Evolutionary conservation across 1,140 invertebrate species (phyloP), one percentile per base, ranked within the genome.

Genomic region (Melipona quadrifasciata): DNA sequence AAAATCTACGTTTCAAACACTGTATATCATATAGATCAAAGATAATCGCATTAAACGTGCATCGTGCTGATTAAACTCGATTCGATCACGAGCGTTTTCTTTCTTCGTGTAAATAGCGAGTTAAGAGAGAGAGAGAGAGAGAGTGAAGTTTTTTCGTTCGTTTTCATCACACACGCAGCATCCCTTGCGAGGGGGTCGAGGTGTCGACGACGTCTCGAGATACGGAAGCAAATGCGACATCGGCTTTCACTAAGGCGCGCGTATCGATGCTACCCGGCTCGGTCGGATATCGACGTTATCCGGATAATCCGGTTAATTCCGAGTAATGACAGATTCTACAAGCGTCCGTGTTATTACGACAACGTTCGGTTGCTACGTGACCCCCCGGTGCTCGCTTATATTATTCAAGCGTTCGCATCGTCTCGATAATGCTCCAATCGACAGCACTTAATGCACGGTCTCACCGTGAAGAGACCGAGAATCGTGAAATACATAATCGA

Each of bases 251-350:
- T 79, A 64, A 21, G 51, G 24, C 53, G 6, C 47, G 47, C 47
- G 75, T 84, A 79, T 84, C 76, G 53, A 57, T 79, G 82, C 64
- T 77, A 71, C 31, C 82, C 71, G 82, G 82, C 12, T 27, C 27
- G 17, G 3, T 57, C 27, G 82, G 82, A 79, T 79, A 84, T 79
- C 82, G 67, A 79, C 76, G 39, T 79, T 70, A 84, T 79, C 82
- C 82, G 67, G 76, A 84, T 84, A 84, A 84, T 84, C 75, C 57
- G 76, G 82, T 79, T 84, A 84, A 84, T 84, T 79, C 82, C 82
- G 57, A 79, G 82, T 71, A 84, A 84, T 84, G 82, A 84, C 75
- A 84, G 82, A 84, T 84, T 76, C 82, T 84, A 79, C 67, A 72
- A 39, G 65, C 76, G 67, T 72, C 64, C 64, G 24, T 79, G 76